These are phyloP conservation scores for Ptiloglossa arizonensis DNA, from an alignment of 1,140 invertebrate species.

Conservation along the genomic window DNA sequence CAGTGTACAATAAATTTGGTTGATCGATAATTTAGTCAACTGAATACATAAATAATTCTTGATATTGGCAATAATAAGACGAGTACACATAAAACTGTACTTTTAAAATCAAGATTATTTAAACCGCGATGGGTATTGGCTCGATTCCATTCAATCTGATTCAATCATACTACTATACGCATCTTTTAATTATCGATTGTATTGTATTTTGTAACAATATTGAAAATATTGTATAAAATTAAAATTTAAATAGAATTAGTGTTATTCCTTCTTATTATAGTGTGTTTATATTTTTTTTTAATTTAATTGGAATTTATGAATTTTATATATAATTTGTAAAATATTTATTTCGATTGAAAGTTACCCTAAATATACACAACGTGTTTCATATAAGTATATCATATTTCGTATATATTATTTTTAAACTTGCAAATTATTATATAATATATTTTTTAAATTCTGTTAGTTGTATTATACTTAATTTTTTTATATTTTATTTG, in stretches of 20 bases:
- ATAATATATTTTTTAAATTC: not conserved
- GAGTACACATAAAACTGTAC: not conserved
- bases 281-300: too few species aligned
- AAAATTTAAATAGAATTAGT: not conserved
- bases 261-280: too few species aligned
- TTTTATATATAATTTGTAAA: too few species aligned
- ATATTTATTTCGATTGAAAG: too few species aligned
- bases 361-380: too few species aligned
- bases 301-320: too few species aligned
- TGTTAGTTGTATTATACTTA: not conserved
- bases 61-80: not conserved
- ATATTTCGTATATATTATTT: too few species aligned
- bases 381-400: too few species aligned
- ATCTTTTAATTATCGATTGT: not conserved
- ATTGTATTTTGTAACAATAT: not conserved
- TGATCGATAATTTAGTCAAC: not conserved
- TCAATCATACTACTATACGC: not conserved
- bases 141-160: constrained; percentile 10
- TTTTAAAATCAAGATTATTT: constrained; percentile 9
- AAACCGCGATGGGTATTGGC: constrained; percentile 13
- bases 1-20: not conserved
- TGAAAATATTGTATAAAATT: not conserved
- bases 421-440: not conserved
- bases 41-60: not conserved
- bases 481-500: not conserved